Evolutionary conservation across 2,797 vertebrate genomes (phyloP).

Genomic region (Pogonophryne albipinna): DNA sequence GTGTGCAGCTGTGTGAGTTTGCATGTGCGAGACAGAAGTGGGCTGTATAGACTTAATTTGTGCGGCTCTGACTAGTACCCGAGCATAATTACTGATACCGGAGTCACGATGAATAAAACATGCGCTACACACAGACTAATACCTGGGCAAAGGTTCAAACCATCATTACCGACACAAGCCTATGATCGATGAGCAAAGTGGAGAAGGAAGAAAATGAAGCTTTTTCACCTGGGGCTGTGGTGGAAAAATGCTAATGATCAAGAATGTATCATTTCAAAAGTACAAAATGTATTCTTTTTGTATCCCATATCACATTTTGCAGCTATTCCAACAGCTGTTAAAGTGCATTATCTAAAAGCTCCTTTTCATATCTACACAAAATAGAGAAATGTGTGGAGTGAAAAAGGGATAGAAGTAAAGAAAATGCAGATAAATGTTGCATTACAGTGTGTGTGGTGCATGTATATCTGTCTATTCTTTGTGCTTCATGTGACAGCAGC

Average conservation of each 20-base stretch:
- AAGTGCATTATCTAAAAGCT: neutral
- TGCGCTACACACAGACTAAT: constrained; percentile 41
- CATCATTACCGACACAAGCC: constrained; percentile 25
- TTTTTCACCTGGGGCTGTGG: neutral
- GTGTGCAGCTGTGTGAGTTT: constrained; percentile 12
- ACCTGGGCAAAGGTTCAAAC: constrained; percentile 51
- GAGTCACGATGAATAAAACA: constrained; percentile 71
- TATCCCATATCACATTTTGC: neutral
- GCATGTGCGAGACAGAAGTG: constrained; percentile 9
- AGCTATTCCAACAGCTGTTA: neutral
- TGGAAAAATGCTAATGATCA: constrained; percentile 39
- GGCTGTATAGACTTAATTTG: constrained; percentile 34
- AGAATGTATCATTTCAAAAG: constrained; percentile 17
- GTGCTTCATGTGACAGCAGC: neutral
- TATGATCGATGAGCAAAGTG: constrained; percentile 24
- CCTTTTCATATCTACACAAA: neutral
- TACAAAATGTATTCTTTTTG: neutral
- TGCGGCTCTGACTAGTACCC: constrained; percentile 19
- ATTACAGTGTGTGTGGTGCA: neutral
- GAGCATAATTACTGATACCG: constrained; percentile 56
- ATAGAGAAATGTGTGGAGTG: neutral
- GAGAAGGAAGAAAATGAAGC: constrained; percentile 21
- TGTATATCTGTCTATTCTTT: neutral
- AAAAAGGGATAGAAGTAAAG: neutral
- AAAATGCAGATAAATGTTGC: neutral